Evolutionary conservation across 2,797 vertebrate genomes (phyloP), one percentile per base, ranked within the genome.

Genomic region (Heterohyrax brucei): DNA sequence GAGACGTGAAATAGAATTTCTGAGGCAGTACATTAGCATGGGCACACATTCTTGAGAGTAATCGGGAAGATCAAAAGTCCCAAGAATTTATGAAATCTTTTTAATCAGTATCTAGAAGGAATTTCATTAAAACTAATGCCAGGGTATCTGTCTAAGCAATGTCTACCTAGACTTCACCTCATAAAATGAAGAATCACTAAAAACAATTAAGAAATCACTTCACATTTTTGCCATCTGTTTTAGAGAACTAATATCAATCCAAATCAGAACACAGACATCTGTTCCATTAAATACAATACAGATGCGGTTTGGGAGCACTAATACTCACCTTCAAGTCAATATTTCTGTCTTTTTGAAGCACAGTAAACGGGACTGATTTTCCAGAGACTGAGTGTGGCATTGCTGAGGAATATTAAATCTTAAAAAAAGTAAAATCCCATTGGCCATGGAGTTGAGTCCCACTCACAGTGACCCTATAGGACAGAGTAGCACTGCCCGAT

Each of bases 71-170:
- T 95, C n/a, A 96, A 95, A 96, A 87, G 62, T 78, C 72, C 87
- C 73, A 86, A 82, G 44, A 90, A 80, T 93, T 97, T 95, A 89
- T 87, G 87, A 95, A 97, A 94, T 95, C 75, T 75, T 96, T 96
- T 96, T 62, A 86, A 96, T 96, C 89, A 87, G 30, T 73, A 87
- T 68, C 91, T 61, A 94, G 46, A 87, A 89, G 95, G 76, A 93
- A 89, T 94, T 50, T 46, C 68, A 86, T 94, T 90, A 89, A 95
- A 88, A 72, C 28, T 80, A 88, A 79, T 83, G 61, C 21, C 83
- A 96, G 16, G 61, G 50, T 89, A 83, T 59, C 59, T 77, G n/a
- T 16, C 83, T 93, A 86, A 44, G 33, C 90, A 79, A 79, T 68
- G 48, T 14, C 75, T 95, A 79, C 46, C 33, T 86, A 46, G 22